Evolutionary conservation across 1,140 invertebrate species (phyloP).

Genomic region (Nasonia giraulti): DNA sequence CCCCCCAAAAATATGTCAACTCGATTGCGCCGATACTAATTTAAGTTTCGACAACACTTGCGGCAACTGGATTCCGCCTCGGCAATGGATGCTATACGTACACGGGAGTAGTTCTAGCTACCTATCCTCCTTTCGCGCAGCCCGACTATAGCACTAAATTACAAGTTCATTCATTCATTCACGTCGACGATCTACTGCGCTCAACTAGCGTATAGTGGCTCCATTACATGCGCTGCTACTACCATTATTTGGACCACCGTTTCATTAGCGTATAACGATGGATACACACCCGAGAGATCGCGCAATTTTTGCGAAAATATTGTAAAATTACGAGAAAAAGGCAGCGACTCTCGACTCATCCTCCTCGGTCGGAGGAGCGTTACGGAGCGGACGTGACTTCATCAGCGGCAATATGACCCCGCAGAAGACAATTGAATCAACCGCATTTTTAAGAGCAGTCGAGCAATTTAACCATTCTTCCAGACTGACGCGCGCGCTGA

Average conservation of each 20-base stretch:
- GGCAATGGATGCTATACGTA: neutral
- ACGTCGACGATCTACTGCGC: slow-evolving; percentile 44
- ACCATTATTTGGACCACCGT: slow-evolving; percentile 40
- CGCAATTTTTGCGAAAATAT: neutral
- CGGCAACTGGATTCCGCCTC: neutral
- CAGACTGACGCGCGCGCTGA: neutral
- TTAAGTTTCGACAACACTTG: slow-evolving; percentile 44
- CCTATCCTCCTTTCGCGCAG: neutral
- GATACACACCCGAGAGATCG: neutral
- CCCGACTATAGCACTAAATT: slow-evolving; percentile 50
- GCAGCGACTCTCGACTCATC: neutral
- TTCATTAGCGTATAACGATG: slow-evolving; percentile 30
- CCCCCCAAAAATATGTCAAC: neutral
- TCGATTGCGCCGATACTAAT: slow-evolving; percentile 8
- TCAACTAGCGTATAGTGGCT: slow-evolving; percentile 31
- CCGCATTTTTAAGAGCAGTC: neutral
- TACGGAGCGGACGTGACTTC: too few species aligned
- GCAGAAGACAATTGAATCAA: slow-evolving; percentile 21
- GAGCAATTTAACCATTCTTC: slow-evolving; percentile 13
- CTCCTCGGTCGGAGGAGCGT: too few species aligned
- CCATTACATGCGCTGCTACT: slow-evolving; percentile 38
- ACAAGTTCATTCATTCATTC: slow-evolving; percentile 58
- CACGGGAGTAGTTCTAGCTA: neutral
- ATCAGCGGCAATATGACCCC: neutral
- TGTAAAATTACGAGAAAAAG: neutral